Conservation (phyloP, 2,797 vertebrate species). For the Morus bassanus region DNA sequence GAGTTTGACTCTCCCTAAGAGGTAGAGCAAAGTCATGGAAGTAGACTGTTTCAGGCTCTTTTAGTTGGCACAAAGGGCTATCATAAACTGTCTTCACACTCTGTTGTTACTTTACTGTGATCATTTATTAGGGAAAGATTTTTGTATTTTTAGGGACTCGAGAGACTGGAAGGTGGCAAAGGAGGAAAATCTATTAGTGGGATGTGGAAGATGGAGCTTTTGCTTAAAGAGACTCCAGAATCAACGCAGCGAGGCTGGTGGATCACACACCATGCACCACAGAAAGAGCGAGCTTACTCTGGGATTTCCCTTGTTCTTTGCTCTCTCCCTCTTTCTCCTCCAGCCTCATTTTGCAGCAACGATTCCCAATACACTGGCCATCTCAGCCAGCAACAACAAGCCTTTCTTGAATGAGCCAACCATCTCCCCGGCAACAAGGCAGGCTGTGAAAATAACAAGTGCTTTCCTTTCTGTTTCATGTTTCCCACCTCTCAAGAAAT, state of each 20-base stretch:
- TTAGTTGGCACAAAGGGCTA: background rate
- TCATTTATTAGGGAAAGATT: background rate
- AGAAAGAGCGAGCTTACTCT: background rate
- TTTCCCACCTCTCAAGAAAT: background rate
- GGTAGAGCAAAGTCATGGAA: background rate
- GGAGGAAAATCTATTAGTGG: background rate
- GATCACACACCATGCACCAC: background rate
- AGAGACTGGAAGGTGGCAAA: background rate
- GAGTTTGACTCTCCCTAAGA: background rate
- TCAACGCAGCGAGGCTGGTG: background rate
- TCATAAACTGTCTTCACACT: background rate
- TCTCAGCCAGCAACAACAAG: background rate
- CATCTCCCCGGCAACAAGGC: slow-evolving; percentile 39
- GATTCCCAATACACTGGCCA: background rate
- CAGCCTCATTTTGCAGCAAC: background rate
- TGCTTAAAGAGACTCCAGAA: background rate
- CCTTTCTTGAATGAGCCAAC: slow-evolving; percentile 12
- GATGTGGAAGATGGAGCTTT: background rate
- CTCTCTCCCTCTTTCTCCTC: background rate
- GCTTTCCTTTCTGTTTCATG: background rate
- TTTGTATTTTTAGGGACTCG: background rate
- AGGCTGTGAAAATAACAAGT: slow-evolving; percentile 32
- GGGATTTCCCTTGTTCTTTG: background rate
- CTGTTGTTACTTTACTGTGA: background rate
- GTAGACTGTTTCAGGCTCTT: background rate